Evolutionary conservation across 2,113 vertebrate species (phyloP).

Genomic region (Andinoacara biseriatus): DNA sequence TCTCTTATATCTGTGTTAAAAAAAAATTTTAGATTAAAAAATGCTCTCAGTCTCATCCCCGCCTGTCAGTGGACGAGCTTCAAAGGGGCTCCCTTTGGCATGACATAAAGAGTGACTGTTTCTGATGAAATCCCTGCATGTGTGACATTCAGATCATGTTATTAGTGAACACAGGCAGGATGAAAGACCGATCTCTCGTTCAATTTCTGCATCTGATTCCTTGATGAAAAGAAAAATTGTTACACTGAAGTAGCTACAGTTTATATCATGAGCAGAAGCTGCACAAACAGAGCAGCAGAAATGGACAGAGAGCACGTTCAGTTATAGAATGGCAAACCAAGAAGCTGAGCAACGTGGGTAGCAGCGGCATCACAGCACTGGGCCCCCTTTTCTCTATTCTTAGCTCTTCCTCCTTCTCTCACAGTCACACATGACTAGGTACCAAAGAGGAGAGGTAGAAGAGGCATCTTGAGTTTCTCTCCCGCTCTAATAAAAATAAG

Average conservation of each 20-base stretch:
- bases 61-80: conserved; percentile 28
- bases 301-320: conserved; percentile 35
- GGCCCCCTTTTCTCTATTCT: conserved; percentile 68
- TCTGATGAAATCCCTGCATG: conserved; percentile 39
- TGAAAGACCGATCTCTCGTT: conserved; percentile 13
- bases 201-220: neutral
- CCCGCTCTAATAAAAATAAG: conserved; percentile 7
- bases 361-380: conserved; percentile 56
- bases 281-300: conserved; percentile 21
- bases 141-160: conserved; percentile 28
- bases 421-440: conserved; percentile 68
- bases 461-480: conserved; percentile 28
- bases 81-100: conserved; percentile 45
- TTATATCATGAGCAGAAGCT: conserved; percentile 1
- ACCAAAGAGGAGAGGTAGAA: conserved; percentile 43
- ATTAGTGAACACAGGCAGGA: conserved; percentile 23
- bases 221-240: neutral
- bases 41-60: neutral
- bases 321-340: conserved; percentile 30
- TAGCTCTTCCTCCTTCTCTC: conserved; percentile 67
- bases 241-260: neutral
- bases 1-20: conserved; percentile 1
- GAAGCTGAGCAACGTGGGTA: conserved; percentile 50
- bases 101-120: conserved; percentile 39
- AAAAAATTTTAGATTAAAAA: conserved; percentile 21